These are phyloP conservation scores for Dermatemys mawii DNA, from an alignment of 2,113 vertebrate species.

Conservation along the genomic window DNA sequence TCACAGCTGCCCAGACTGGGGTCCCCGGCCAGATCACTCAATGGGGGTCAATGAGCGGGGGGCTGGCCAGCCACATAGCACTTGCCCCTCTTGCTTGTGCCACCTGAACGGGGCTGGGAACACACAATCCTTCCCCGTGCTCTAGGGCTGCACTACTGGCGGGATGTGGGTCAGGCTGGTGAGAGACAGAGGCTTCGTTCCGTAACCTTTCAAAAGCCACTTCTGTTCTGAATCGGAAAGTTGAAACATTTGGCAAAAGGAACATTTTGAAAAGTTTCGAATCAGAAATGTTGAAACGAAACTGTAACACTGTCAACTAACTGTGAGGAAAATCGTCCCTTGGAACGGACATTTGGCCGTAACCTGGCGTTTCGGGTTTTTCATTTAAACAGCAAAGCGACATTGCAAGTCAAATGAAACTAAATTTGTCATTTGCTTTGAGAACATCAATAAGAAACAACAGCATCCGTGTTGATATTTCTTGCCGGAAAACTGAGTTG, in stretches of 20 bases:
- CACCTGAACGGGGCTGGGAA: too few species aligned
- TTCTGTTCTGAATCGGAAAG: background rate
- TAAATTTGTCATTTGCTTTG: background rate
- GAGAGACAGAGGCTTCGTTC: background rate
- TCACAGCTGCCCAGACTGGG: background rate
- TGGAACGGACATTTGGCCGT: background rate
- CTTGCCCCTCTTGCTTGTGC: background rate
- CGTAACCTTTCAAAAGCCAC: background rate
- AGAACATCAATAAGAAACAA: background rate
- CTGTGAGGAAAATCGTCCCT: background rate
- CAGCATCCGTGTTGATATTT: background rate
- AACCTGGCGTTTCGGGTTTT: background rate
- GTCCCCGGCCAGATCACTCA: background rate
- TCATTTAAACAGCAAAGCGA: background rate
- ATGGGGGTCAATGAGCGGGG: background rate
- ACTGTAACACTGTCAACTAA: too few species aligned
- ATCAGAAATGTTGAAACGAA: too few species aligned
- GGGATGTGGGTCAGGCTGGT: background rate
- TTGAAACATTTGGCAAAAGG: too few species aligned
- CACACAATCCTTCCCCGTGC: background rate
- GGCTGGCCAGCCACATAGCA: background rate
- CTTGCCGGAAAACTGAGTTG: background rate
- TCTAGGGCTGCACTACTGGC: background rate
- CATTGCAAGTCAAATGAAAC: background rate
- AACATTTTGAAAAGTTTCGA: too few species aligned